phyloP scores from a whole-genome alignment of 1,140 invertebrate genomes.

The Metaphire vulgaris region DNA sequence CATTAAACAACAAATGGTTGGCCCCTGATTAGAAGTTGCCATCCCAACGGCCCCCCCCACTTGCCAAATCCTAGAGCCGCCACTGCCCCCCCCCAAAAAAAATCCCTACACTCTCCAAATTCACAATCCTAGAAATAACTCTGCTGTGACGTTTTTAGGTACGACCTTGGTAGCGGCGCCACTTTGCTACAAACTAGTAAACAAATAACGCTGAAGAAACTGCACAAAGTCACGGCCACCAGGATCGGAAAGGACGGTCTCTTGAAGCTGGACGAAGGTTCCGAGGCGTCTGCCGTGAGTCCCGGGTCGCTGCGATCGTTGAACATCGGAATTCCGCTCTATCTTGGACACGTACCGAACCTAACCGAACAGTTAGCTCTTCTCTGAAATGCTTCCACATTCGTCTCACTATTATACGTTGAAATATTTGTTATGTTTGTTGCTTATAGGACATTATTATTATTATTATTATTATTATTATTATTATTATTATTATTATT shows the following conservation, averaged over 20 bases:
- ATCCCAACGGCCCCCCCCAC: too few species aligned
- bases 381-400: background rate
- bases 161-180: conserved; percentile 78
- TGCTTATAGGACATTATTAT: too few species aligned
- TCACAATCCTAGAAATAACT: too few species aligned
- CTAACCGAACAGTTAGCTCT: conserved; percentile 42
- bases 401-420: background rate
- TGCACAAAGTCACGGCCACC: conserved; percentile 72
- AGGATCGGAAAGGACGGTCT: conserved; percentile 77
- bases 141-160: too few species aligned
- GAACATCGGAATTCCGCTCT: conserved; percentile 74
- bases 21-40: too few species aligned
- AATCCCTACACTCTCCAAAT: too few species aligned
- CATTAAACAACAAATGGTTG: too few species aligned
- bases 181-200: conserved; percentile 68
- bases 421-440: conserved; percentile 11
- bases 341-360: conserved; percentile 69
- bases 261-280: conserved; percentile 70
- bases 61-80: too few species aligned
- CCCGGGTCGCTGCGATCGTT: conserved; percentile 71
- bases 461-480: too few species aligned
- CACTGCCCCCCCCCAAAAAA: too few species aligned
- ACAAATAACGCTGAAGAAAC: conserved; percentile 66
- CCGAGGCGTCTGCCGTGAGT: conserved; percentile 71
- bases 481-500: too few species aligned